Evolutionary conservation across 2,797 vertebrate genomes (phyloP), one percentile per base, ranked within the genome.

Genomic region (Neoniphon sammara): DNA sequence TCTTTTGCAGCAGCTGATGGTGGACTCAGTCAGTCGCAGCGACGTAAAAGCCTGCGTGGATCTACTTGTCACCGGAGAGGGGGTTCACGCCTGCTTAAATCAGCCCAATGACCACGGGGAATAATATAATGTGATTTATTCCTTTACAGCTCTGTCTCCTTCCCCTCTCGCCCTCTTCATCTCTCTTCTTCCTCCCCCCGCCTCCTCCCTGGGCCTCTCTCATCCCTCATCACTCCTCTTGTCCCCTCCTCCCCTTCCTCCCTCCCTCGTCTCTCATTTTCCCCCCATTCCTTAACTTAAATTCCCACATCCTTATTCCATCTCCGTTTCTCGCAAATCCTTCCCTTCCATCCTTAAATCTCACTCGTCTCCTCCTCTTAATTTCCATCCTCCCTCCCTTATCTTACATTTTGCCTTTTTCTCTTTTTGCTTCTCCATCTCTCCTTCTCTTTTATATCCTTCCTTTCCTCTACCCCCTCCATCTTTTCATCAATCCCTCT

Each of bases 21-120:
- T 27, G 52, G 61, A 61, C 17, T 73, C 39, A 50, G 55, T 73
- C 49, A 58, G 30, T 52, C 11, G 67, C 57, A 70, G 58, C n/a
- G 31, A 73, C 69, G 75, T 75, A 53, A 81, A 73, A 60, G 47
- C 7, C 56, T n/a, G 7, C 34, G 50, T 61, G 56, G 73, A 63
- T 71, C 46, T 60, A 77, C 56, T 25, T 49, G 69, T 70, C 36
- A 65, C 58, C 69, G 30, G 42, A 39, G 69, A 63, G 31, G 82
- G 87, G 80, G 89, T 91, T 83, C 83, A 2, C 11, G 65, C 73
- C 82, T 80, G 67, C 54, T 81, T 88, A 88, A 90, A 92, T 89
- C 88, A 84, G 87, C 73, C 73, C 70, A 75, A 73, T 78, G 88
- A 87, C 84, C 80, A 80, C 30, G 68, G 64, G 84, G 64, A 53